Percentiles rank a stretch among this genome's conserved stretches.
Conservation (phyloP, 2,113 vertebrate genomes). For the Nesoenas mayeri region DNA sequence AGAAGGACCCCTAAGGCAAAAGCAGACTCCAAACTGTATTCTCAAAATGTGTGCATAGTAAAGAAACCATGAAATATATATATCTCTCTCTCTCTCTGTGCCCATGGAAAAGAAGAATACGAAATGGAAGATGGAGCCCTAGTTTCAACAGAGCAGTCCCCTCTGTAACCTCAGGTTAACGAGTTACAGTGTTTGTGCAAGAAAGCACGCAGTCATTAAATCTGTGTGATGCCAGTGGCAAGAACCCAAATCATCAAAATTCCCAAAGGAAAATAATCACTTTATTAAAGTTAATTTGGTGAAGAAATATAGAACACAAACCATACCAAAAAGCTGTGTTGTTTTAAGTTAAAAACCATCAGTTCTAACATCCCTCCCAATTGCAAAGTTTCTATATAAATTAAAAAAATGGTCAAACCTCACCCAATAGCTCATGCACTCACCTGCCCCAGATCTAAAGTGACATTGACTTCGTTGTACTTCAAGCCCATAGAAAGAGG, state of each 20-base stretch:
- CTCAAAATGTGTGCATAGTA: background rate
- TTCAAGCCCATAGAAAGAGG: conserved; percentile 86
- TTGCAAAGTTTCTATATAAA: background rate
- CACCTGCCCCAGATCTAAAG: conserved; percentile 93
- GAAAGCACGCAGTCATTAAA: background rate
- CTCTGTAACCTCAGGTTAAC: background rate
- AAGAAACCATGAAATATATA: background rate
- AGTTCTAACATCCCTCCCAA: background rate
- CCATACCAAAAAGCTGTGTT: background rate
- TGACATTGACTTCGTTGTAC: conserved; percentile 90
- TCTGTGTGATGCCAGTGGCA: background rate
- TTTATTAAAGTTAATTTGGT: background rate
- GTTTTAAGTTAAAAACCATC: background rate
- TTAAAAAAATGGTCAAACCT: background rate
- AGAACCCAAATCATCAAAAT: background rate
- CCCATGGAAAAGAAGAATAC: background rate
- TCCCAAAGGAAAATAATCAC: background rate
- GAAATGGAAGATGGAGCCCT: background rate
- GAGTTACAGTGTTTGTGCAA: background rate
- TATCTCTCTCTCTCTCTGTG: background rate
- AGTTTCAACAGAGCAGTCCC: background rate
- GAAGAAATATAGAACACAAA: background rate
- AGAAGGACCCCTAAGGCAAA: background rate
- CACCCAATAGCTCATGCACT: conserved; percentile 9
- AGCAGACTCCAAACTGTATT: background rate